Evolutionary conservation across 2,888 invertebrate species (phyloP), one percentile per base, ranked within the genome.

Genomic region (Coecobrya sp.): DNA sequence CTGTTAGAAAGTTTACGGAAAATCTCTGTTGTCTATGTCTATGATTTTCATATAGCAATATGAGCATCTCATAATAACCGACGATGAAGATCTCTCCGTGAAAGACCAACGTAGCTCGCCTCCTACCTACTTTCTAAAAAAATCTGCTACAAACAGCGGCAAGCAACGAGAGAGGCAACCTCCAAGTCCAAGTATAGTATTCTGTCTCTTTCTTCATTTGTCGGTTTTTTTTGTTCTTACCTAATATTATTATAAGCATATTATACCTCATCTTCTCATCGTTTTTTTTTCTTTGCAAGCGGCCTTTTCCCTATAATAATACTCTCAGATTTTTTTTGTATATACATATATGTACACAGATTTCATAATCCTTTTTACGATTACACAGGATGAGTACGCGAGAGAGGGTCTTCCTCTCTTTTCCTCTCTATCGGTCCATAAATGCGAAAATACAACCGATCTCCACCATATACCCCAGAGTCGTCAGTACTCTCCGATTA

Each of bases 71-170:
- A 1, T 49, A 4, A 13, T 49, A 59, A 19, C 19, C 13, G 59
- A 59, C 13, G 59, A 59, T 59, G 59, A 59, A 59, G 59, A 59
- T 25, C 65, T 19, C 3, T 65, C 65, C 65, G 65, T 27, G 65
- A 65, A 65, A 65, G 65, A 65, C 65, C 65, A 65, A 65, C 65
- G 65, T 27, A 65, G 65, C 65, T 65, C 65, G 27, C 65, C 65
- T 65, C 65, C 65, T 65, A 65, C 65, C 27, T 27, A 65, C 65
- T 27, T 25, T 65, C 65, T 65, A 65, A 65, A 65, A 65, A 49
- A 65, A 65, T 27, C 27, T 27, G 25, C 11, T 11, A 11, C 2
- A 4, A 65, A 13, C 65, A n/a, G 27, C 59, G 13, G 59, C 59
- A 22, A 11, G 11, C 36, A 36, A 36, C 49, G 59, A 7, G n/a